Percentiles rank a stretch among this genome's conserved stretches.
phyloP scores from a whole-genome alignment of 2,888 invertebrate species.

The Epinotia bilunana region DNA sequence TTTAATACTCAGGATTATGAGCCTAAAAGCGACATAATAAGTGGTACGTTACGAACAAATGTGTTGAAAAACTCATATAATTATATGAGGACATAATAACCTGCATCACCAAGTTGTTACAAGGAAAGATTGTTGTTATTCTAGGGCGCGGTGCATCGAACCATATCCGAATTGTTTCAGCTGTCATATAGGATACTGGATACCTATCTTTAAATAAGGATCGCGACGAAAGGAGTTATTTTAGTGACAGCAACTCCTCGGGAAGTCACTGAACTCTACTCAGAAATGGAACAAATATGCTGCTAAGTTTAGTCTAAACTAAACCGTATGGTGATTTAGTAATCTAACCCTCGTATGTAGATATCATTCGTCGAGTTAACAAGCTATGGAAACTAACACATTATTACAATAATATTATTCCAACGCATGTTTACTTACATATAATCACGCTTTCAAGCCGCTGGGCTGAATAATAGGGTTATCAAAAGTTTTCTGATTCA shows the following conservation, averaged over 20 bases:
- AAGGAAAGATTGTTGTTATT: slow-evolving; percentile 28
- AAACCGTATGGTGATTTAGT: slow-evolving; percentile 27
- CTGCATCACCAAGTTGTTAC: slow-evolving; percentile 2
- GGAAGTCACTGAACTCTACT: slow-evolving; percentile 58
- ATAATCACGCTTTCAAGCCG: slow-evolving; percentile 5
- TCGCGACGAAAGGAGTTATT: slow-evolving; percentile 55
- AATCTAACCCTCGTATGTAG: slow-evolving; percentile 9
- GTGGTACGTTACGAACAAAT: too few relatives aligned
- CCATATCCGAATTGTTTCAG: slow-evolving; percentile 32
- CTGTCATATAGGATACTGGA: slow-evolving; percentile 38
- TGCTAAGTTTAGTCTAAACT: slow-evolving; percentile 35
- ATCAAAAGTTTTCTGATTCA: not conserved
- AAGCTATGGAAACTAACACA: slow-evolving; percentile 24
- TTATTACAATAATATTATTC: not conserved
- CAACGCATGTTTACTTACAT: not conserved
- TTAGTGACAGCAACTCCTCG: slow-evolving; percentile 56
- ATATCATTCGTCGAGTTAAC: slow-evolving; percentile 16
- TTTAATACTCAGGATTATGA: too few relatives aligned
- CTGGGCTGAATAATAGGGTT: slow-evolving; percentile 4
- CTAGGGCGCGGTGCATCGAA: slow-evolving; percentile 12
- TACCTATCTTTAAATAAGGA: slow-evolving; percentile 43
- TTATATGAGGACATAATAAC: slow-evolving; percentile 4
- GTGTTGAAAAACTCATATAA: not conserved
- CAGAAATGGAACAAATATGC: slow-evolving; percentile 47
- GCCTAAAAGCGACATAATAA: too few relatives aligned